Evolutionary conservation across 2,797 vertebrate species (phyloP), one percentile per base, ranked within the genome.

Genomic region (Arrhamphus sclerolepis): DNA sequence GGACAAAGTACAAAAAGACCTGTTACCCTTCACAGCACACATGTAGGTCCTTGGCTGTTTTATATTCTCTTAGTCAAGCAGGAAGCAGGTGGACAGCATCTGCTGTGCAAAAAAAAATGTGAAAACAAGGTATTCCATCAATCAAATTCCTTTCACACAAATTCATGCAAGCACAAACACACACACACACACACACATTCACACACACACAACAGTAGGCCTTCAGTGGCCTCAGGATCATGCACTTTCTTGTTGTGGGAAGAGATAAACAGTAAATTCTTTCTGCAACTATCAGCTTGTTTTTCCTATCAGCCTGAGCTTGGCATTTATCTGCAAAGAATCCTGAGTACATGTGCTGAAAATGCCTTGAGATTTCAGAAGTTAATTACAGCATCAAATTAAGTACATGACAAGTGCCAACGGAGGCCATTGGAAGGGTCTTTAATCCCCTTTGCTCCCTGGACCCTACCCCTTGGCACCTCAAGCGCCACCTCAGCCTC

Each of bases 321-420:
- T 14, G 3, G 61, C 51, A 63, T 75, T 72, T 83, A 88, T 84
- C 84, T 75, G 73, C 65, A 70, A 70, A 77, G 69, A 79, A 87
- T 85, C 72, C 72, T 2, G 21, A 10, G 58, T 66, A 71, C 67
- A 80, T 70, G 62, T 29, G 43, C 60, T 46, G 55, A 60, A 78
- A 77, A 80, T 19, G 75, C 70, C 87, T 63, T 40, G 82, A 91
- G 85, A 90, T 90, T 91, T 80, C 63, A 34, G 49, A 85, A 90
- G 80, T 90, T 91, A 92, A 93, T 92, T 92, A 90, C 69, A 62
- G 87, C 82, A 73, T 88, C 80, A 85, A 87, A 87, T 86, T 78
- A 89, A 90, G 85, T 73, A 80, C 77, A 80, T 75, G 82, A 87
- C 86, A 90, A 87, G 83, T 78, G 81, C 74, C 82, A 83, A 58